Base-by-base conservation (phyloP, 1,140 invertebrate genomes). In the Macrotrachela quadricornifera region DNA sequence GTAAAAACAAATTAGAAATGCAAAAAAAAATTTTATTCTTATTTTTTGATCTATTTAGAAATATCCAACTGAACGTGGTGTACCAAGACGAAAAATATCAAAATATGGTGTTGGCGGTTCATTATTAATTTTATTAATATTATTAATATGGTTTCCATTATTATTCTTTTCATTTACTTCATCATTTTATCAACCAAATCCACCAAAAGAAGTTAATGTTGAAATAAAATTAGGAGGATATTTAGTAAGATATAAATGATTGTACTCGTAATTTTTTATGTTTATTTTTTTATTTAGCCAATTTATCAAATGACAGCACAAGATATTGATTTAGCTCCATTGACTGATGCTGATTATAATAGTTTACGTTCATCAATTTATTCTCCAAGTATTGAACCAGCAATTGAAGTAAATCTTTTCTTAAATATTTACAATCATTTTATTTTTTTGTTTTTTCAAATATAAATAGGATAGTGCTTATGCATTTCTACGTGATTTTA, bases 121-220 rank as follows among this genome's bases (percentile, higher is more conserved):
- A 12, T 76, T 84, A 12, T 75, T 97, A 1, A 74, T 87, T 1
- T 64, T 83, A 18, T 84, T 95, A 60, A 85, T 95, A 54, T 81
- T 83, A 15, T 80, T 95, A 37, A 91, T 99, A 57, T 97, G 90
- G 88, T 92, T 92, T 71, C 92, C 92, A 0, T 68, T 97, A 3
- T 79, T 95, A 1, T 76, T 95, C 30, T 97, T 96, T 68, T 88
- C 92, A 0, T 76, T 99, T 46, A 85, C 88, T 10, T 85, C 86
- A 61, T 82, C 85, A 30, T 54, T 49, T 37, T 92, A 90, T 12
- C 71, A 79, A 57, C 77, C 83, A 0, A 91, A 91, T 68, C 73
- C 80, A 3, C 90, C 91, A 0, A 78, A 77, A 40, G 84, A 88
- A 56, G 80, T 88, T 36, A 80, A 79, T 0, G 70, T 90, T 6